These are phyloP conservation scores for Clunio marinus DNA, from an alignment of 2,888 invertebrate species.

Conservation along the genomic window DNA sequence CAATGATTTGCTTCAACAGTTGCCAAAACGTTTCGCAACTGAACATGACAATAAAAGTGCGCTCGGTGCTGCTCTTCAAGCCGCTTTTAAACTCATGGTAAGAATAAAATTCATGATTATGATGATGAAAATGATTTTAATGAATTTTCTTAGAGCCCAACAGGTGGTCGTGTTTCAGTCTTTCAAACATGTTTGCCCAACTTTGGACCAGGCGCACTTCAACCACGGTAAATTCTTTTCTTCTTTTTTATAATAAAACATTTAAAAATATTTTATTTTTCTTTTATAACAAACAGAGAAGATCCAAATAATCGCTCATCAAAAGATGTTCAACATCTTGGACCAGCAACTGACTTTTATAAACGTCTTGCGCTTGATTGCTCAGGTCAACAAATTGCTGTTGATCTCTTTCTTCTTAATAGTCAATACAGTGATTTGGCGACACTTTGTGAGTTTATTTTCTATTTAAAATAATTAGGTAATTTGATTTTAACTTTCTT, in stretches of 20 bases:
- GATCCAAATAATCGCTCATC: constrained; percentile 79
- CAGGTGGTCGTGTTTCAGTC: constrained; percentile 92
- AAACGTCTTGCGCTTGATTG: constrained; percentile 94
- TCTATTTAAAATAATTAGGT: neutral
- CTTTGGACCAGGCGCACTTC: constrained; percentile 82
- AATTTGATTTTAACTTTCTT: constrained; percentile 7
- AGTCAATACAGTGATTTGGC: constrained; percentile 92
- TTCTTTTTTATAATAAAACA: constrained; percentile 20
- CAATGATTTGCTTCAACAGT: constrained; percentile 66
- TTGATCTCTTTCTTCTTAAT: constrained; percentile 91
- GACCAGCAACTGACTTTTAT: constrained; percentile 96
- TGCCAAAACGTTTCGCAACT: constrained; percentile 70
- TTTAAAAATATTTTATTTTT: too few species aligned
- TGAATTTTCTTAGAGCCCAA: constrained; percentile 61
- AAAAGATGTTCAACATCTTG: constrained; percentile 80
- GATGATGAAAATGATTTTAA: neutral
- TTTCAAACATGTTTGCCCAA: constrained; percentile 88
- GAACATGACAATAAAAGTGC: constrained; percentile 73
- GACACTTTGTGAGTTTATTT: constrained; percentile 74
- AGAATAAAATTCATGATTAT: constrained; percentile 42
- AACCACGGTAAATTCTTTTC: constrained; percentile 56
- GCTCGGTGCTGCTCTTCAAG: constrained; percentile 88
- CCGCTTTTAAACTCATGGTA: constrained; percentile 87
- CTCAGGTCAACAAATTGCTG: constrained; percentile 91
- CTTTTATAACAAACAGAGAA: too few species aligned